These are phyloP conservation scores for Ifrita kowaldi DNA, from an alignment of 2,113 vertebrate species.

Conservation along the genomic window DNA sequence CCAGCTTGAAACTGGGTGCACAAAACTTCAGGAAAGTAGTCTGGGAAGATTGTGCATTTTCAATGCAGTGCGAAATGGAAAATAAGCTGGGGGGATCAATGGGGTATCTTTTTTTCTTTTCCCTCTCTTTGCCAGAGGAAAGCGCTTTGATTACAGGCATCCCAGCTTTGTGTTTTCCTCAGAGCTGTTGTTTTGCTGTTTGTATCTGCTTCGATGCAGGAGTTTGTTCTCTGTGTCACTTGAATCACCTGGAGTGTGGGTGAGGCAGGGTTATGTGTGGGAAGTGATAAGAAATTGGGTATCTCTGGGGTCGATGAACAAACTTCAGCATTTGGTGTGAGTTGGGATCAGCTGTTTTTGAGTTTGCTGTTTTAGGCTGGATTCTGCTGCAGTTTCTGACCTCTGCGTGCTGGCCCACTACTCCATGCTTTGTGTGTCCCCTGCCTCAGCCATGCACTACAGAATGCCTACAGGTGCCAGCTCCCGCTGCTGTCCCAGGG, in stretches of 20 bases:
- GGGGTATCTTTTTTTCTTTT: no score
- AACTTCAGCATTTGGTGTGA: accelerated
- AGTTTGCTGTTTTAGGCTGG: neutral
- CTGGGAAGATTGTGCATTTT: neutral
- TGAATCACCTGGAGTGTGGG: accelerated
- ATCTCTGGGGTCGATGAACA: neutral
- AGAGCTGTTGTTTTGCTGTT: neutral
- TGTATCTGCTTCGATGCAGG: neutral
- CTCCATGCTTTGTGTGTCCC: accelerated
- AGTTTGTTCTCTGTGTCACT: neutral
- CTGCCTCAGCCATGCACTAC: accelerated
- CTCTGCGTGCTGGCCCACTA: accelerated
- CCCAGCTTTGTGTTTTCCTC: neutral
- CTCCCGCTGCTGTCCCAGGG: neutral
- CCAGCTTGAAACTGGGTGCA: neutral
- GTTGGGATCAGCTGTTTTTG: neutral
- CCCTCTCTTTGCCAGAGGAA: neutral
- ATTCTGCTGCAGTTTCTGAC: accelerated
- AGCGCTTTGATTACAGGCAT: neutral
- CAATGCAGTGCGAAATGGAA: neutral
- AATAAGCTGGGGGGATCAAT: neutral
- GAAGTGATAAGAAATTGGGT: accelerated
- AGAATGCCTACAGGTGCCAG: accelerated
- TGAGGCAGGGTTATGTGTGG: accelerated
- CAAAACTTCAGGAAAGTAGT: neutral